Conservation (phyloP, 2,888 invertebrate genomes). For the Xestoiulus laeticollis region DNA sequence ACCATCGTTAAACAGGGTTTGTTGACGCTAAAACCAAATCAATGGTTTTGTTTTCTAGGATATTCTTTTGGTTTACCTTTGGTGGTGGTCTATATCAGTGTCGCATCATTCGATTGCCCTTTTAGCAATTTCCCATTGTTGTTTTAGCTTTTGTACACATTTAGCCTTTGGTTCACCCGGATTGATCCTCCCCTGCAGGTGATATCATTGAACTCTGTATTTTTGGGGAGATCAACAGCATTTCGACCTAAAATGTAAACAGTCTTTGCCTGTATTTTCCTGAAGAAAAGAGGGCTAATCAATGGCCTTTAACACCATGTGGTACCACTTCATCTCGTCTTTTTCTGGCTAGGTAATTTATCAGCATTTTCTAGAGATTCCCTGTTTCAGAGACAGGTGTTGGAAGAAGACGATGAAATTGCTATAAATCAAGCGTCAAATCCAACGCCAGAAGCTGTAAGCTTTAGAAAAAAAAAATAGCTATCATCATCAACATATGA, state of each 20-base stretch:
- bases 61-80: neutral
- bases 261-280: neutral
- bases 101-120: neutral
- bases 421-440: constrained; percentile 11
- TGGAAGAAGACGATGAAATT: neutral
- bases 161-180: neutral
- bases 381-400: constrained; percentile 3
- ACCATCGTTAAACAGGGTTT: neutral
- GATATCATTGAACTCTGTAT: neutral
- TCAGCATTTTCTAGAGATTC: neutral
- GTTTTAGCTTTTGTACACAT: neutral
- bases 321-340: neutral
- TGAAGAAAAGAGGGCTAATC: neutral
- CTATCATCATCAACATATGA: neutral
- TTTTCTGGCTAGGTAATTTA: neutral
- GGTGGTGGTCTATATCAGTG: neutral
- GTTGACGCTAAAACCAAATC: neutral
- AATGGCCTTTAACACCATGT: neutral
- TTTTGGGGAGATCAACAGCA: neutral
- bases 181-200: constrained; percentile 11
- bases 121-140: neutral
- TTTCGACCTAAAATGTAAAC: neutral
- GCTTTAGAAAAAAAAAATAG: neutral
- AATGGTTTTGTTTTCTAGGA: neutral
- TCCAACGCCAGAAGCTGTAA: neutral